Conservation (phyloP, 1,140 invertebrate genomes). For the Zaprionus lachaisei region DNA sequence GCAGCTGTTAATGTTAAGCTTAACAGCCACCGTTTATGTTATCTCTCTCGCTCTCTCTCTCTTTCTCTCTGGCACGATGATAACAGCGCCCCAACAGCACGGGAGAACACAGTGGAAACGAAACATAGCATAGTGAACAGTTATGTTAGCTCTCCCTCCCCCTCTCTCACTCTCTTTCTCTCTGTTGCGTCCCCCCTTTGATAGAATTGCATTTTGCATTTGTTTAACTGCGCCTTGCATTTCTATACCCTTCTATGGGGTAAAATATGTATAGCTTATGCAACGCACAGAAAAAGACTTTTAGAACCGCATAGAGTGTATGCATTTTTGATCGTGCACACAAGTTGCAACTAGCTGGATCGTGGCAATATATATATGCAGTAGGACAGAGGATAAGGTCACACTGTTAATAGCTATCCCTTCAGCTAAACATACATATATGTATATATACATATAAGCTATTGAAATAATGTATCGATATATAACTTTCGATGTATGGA, state of each 20-base stretch:
- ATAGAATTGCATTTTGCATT: not conserved
- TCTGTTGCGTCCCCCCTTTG: no score
- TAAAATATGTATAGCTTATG: not conserved
- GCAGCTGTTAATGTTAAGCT: conserved; percentile 25
- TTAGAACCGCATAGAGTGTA: no score
- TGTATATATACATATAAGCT: no score
- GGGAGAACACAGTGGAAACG: not conserved
- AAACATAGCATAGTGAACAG: not conserved
- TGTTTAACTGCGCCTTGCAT: not conserved
- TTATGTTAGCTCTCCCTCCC: not conserved
- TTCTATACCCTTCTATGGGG: not conserved
- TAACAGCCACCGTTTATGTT: not conserved
- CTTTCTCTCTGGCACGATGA: not conserved
- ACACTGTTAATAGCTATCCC: no score
- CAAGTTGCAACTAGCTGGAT: no score
- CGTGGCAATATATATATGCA: no score
- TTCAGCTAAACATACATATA: no score
- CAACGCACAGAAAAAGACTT: no score
- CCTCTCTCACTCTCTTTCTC: not conserved
- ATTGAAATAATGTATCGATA: no score
- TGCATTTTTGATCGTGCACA: no score
- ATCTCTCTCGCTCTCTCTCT: not conserved
- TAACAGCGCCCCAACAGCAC: not conserved
- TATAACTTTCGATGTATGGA: no score
- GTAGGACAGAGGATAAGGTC: no score